A percentile compares a stretch with the other conserved stretches of the same genome.
phyloP scores from a whole-genome alignment of 2,888 invertebrate genomes.

The Chrysodeixis includens region DNA sequence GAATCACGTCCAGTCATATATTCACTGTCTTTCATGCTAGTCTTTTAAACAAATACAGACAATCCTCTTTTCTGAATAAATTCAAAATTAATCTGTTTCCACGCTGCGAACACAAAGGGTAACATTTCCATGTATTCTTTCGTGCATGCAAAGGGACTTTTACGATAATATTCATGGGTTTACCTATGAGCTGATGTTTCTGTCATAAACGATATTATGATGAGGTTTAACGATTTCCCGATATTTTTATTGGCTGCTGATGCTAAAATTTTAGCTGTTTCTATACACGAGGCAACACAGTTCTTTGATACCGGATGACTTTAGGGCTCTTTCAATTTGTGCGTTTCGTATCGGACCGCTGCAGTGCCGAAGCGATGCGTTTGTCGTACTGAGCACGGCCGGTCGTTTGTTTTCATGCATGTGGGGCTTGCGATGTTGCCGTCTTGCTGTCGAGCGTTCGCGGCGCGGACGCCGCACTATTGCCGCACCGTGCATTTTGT shows the following conservation, averaged over 20 bases:
- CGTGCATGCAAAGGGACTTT: background rate
- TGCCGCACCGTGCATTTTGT: too few relatives aligned
- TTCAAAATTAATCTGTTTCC: background rate
- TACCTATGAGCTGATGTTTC: background rate
- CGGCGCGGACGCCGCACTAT: too few relatives aligned
- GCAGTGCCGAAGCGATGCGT: too few relatives aligned
- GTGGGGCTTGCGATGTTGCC: too few relatives aligned
- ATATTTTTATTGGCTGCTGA: conserved; percentile 1
- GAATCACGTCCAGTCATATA: background rate
- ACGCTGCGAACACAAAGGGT: background rate
- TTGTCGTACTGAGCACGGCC: too few relatives aligned
- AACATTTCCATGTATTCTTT: conserved; percentile 1
- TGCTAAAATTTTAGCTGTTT: background rate
- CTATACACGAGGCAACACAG: background rate
- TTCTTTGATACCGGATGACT: too few relatives aligned
- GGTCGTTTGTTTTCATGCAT: too few relatives aligned
- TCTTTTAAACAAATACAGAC: background rate
- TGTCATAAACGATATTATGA: conserved; percentile 2
- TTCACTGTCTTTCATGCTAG: background rate
- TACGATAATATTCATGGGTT: background rate
- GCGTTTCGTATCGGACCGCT: too few relatives aligned
- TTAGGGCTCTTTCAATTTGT: too few relatives aligned
- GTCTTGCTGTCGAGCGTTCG: too few relatives aligned
- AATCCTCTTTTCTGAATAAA: background rate
- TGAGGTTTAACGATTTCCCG: background rate